Percentiles rank a stretch among this genome's conserved stretches.
phyloP scores from a whole-genome alignment of 2,113 vertebrate species.

The Chaetodon auriga region DNA sequence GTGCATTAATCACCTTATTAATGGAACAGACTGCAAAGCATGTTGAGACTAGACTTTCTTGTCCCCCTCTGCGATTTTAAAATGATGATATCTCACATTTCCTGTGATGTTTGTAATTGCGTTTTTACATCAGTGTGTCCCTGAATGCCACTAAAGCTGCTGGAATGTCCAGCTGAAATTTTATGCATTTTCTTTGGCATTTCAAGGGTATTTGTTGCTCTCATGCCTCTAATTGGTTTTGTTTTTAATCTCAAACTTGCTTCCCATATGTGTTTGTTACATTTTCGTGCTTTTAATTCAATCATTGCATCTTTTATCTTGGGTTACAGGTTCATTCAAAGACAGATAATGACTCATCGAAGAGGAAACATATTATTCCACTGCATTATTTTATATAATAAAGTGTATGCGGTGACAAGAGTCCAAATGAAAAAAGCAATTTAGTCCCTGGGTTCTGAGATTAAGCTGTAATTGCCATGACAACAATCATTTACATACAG shows the following conservation, averaged over 20 bases:
- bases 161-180: neutral
- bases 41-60: conserved; percentile 25
- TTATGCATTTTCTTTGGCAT: conserved; percentile 6
- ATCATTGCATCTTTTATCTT: conserved; percentile 9
- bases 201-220: conserved; percentile 31
- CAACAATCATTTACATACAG: conserved; percentile 67
- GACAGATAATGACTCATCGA: neutral
- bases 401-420: conserved; percentile 7
- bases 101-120: conserved; percentile 66
- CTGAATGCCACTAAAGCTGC: conserved; percentile 46
- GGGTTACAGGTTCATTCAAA: neutral
- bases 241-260: neutral
- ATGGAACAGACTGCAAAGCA: conserved; percentile 29
- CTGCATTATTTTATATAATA: conserved; percentile 5
- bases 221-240: neutral
- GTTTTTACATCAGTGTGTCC: conserved; percentile 45
- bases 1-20: conserved; percentile 50
- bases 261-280: neutral
- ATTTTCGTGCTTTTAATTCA: conserved; percentile 5
- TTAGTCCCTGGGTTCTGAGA: conserved; percentile 47
- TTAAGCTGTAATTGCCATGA: conserved; percentile 71
- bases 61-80: conserved; percentile 43
- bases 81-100: conserved; percentile 59
- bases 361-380: conserved; percentile 24
- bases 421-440: conserved; percentile 61